Evolutionary conservation across 2,888 invertebrate species (phyloP), one percentile per base, ranked within the genome.

Genomic region (Morpho helenor): DNA sequence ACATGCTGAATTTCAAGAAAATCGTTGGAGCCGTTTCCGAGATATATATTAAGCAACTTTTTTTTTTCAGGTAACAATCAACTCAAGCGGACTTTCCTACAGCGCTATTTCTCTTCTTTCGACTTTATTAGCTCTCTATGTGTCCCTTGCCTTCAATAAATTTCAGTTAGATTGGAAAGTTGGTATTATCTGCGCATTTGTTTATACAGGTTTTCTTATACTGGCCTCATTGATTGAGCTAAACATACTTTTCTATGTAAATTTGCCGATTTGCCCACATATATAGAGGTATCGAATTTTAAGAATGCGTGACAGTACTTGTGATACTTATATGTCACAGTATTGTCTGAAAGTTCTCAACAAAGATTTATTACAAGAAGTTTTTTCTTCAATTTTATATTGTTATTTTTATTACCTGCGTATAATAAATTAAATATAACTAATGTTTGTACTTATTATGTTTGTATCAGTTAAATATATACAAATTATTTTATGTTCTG

Each of bases 51-150:
- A 10, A 39, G 31, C 8, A 9, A 22, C 46, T 31, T 49, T 56
- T 42, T 52, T 8, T 10, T 73, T 73, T 16, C 83, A 91, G 83
- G 91, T 96, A 10, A 83, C 91, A 60, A 95, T 96, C 66, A 95
- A 95, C 81, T 96, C 96, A 0, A 92, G 93, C 31, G 96, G 96
- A 0, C 78, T 97, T 44, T 92, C 93, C 0, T 96, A 96, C 83
- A 95, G 95, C 64, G 93, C 95, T 0, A 91, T 95, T 57, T 94
- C 94, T 0, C 86, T 97, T 9, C 87, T 97, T 53, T 93, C 94
- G 0, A 95, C 96, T 0, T 86, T 96, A 3, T 80, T 95, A 48
- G 87, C 95, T 7, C 88, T 97, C 23, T 94, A 96, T 74, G 76
- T 91, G 0, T 91, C 93, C 40, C 91, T 97, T 56, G 84, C 92